Conservation (phyloP, 2,113 vertebrate genomes). For the Oreocharis arfaki region DNA sequence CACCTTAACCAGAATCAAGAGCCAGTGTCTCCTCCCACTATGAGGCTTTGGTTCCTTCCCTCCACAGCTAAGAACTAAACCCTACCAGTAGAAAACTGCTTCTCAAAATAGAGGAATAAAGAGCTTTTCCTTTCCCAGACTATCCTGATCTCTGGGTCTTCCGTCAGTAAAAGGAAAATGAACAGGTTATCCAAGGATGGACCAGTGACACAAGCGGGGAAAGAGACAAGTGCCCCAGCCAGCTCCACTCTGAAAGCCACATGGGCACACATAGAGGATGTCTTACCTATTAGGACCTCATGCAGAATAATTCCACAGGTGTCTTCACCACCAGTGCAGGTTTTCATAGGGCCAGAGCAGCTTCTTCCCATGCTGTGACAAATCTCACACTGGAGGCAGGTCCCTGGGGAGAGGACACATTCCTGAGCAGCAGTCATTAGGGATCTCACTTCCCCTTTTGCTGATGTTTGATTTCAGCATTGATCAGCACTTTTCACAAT, state of each 20-base stretch:
- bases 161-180: neutral
- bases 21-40: neutral
- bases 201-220: neutral
- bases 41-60: neutral
- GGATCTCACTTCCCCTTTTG: neutral
- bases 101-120: neutral
- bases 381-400: conserved; percentile 20
- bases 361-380: conserved; percentile 22
- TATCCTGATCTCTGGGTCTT: neutral
- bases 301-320: conserved; percentile 11
- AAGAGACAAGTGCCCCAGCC: rapidly evolving
- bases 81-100: neutral
- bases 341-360: conserved; percentile 12
- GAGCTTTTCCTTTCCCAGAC: neutral
- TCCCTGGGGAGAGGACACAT: neutral
- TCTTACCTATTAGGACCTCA: neutral
- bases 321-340: conserved; percentile 6
- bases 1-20: neutral
- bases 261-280: neutral
- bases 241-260: rapidly evolving
- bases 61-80: neutral
- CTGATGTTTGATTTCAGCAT: neutral
- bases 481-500: neutral
- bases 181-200: neutral
- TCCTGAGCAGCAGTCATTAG: neutral